Percentiles rank a stretch among this genome's conserved stretches.
These are phyloP conservation scores for Fragum whitleyi DNA, from an alignment of 2,888 invertebrate species.

Conservation along the genomic window DNA sequence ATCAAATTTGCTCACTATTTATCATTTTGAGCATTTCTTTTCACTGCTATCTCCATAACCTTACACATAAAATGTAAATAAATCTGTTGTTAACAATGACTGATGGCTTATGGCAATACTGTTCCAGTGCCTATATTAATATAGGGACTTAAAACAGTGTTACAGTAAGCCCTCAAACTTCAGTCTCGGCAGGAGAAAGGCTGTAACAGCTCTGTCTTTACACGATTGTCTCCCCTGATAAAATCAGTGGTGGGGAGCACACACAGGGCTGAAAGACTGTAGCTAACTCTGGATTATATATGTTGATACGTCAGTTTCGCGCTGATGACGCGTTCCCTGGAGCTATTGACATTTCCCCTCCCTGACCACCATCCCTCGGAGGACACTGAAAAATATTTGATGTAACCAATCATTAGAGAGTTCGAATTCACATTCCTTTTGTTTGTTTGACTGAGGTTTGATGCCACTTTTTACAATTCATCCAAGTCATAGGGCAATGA, in stretches of 20 bases:
- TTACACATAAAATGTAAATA: too few species aligned
- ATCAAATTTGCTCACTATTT: too few species aligned
- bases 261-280: conserved; percentile 33
- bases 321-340: conserved; percentile 83
- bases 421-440: background rate
- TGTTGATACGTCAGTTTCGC: conserved; percentile 73
- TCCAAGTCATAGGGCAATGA: too few species aligned
- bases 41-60: too few species aligned
- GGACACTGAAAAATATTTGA: conserved; percentile 80
- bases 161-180: too few species aligned
- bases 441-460: background rate
- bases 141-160: too few species aligned
- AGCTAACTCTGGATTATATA: background rate
- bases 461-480: too few species aligned
- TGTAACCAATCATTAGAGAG: too few species aligned
- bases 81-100: too few species aligned
- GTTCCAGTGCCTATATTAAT: too few species aligned
- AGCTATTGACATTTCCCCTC: conserved; percentile 84
- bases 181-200: background rate
- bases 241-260: background rate
- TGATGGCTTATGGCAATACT: too few species aligned
- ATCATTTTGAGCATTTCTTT: too few species aligned
- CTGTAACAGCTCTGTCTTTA: background rate
- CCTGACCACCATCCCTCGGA: conserved; percentile 84
- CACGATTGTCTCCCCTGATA: background rate